Conservation (phyloP, 2,797 vertebrate genomes). For the Zenarchopterus dispar region DNA sequence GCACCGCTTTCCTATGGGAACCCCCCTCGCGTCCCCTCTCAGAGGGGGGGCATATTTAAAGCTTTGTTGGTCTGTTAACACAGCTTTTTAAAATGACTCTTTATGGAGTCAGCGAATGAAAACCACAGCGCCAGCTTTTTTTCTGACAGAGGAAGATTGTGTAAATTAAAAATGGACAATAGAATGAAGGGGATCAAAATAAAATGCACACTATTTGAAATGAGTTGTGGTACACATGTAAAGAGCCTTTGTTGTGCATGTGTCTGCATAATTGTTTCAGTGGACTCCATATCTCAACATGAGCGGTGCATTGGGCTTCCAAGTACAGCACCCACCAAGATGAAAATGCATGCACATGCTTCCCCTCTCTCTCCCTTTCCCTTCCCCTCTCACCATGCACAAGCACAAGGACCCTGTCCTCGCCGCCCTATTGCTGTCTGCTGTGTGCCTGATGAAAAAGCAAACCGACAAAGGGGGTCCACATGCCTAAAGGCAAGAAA, state of each 20-base stretch:
- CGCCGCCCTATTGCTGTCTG: conserved; percentile 69
- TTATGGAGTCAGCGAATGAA: conserved; percentile 78
- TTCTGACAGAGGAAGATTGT: conserved; percentile 54
- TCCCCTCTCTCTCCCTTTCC: conserved; percentile 38
- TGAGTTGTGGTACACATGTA: conserved; percentile 37
- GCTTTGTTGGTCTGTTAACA: conserved; percentile 81
- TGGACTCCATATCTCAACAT: conserved; percentile 68
- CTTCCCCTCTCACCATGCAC: conserved; percentile 52
- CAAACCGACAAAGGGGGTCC: conserved; percentile 43
- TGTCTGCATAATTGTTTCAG: conserved; percentile 45
- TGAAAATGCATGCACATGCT: conserved; percentile 58
- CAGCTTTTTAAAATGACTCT: conserved; percentile 78
- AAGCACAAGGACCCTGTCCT: conserved; percentile 76
- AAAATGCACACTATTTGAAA: conserved; percentile 62
- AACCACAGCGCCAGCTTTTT: conserved; percentile 66
- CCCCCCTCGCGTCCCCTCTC: conserved; percentile 71
- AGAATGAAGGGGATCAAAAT: conserved; percentile 23
- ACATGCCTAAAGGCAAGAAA: conserved; percentile 57
- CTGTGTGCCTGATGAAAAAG: conserved; percentile 80
- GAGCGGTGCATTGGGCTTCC: conserved; percentile 44
- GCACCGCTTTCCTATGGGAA: conserved; percentile 76
- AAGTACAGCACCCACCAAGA: conserved; percentile 61
- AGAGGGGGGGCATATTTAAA: conserved; percentile 71
- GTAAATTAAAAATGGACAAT: conserved; percentile 20
- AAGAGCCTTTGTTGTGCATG: conserved; percentile 28